Evolutionary conservation across 1,140 invertebrate genomes (phyloP).

Genomic region (Lethrus apterus): DNA sequence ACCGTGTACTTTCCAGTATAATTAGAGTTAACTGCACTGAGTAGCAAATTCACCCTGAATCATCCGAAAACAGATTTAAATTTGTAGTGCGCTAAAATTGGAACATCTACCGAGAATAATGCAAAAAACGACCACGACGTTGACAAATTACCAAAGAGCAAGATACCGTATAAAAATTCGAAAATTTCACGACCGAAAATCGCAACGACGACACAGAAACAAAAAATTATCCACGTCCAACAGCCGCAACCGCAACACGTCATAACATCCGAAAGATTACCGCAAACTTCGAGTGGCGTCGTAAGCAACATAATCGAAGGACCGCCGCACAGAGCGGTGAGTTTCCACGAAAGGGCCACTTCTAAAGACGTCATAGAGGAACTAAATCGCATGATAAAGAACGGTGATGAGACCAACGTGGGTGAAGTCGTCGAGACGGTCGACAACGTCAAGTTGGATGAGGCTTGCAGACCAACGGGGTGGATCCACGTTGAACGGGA

Average conservation of each 20-base stretch:
- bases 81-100: slow-evolving; percentile 11
- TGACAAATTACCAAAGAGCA: slow-evolving; percentile 38
- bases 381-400: slow-evolving; percentile 63
- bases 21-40: too few species aligned
- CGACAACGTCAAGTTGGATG: slow-evolving; percentile 45
- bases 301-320: slow-evolving; percentile 43
- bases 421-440: slow-evolving; percentile 33
- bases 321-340: slow-evolving; percentile 45
- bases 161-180: slow-evolving; percentile 33
- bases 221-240: slow-evolving; percentile 29
- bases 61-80: too few species aligned
- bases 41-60: too few species aligned
- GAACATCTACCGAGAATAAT: slow-evolving; percentile 16
- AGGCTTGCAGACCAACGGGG: slow-evolving; percentile 60
- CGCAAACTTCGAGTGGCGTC: slow-evolving; percentile 29
- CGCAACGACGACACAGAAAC: slow-evolving; percentile 16
- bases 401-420: slow-evolving; percentile 43
- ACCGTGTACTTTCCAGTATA: too few species aligned
- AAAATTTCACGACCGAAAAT: slow-evolving; percentile 21
- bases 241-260: slow-evolving; percentile 27
- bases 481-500: slow-evolving; percentile 72
- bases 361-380: slow-evolving; percentile 72
- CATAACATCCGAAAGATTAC: slow-evolving; percentile 35
- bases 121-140: slow-evolving; percentile 40
- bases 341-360: slow-evolving; percentile 63